These are phyloP conservation scores for Himalopsyche anomala DNA, from an alignment of 2,888 invertebrate species.

Conservation along the genomic window DNA sequence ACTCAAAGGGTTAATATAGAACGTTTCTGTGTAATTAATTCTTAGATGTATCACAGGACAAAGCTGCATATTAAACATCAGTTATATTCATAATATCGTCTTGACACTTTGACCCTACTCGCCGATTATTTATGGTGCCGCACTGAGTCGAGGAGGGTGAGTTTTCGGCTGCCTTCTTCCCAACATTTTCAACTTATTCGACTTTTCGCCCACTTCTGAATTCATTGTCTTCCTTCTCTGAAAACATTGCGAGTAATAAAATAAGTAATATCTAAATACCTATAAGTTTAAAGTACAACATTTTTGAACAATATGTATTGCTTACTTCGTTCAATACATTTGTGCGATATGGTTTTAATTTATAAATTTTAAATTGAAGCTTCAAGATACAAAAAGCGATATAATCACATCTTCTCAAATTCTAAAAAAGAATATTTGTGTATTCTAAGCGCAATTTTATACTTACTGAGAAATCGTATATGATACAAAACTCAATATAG, in stretches of 20 bases:
- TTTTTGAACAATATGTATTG: constrained; percentile 1
- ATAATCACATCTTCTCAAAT: no score
- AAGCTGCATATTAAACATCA: no score
- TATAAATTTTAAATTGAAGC: background rate
- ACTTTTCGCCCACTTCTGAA: constrained; percentile 25
- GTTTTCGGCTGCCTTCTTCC: background rate
- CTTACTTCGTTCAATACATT: background rate
- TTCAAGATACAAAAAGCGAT: no score
- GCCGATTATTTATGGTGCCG: background rate
- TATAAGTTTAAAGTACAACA: constrained; percentile 22
- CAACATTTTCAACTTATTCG: constrained; percentile 13
- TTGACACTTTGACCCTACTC: constrained; percentile 14
- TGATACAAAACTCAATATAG: no score
- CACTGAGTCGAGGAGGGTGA: constrained; percentile 17
- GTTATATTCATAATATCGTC: no score
- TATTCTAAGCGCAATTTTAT: no score
- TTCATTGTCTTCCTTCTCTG: constrained; percentile 36
- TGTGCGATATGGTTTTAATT: background rate
- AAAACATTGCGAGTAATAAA: constrained; percentile 4
- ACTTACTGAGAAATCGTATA: no score
- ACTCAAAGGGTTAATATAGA: no score
- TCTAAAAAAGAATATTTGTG: no score
- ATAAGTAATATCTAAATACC: constrained; percentile 22
- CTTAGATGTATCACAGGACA: no score
- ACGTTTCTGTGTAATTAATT: no score